Conservation (phyloP, 2,888 invertebrate species). For the Geotrupes spiniger region DNA sequence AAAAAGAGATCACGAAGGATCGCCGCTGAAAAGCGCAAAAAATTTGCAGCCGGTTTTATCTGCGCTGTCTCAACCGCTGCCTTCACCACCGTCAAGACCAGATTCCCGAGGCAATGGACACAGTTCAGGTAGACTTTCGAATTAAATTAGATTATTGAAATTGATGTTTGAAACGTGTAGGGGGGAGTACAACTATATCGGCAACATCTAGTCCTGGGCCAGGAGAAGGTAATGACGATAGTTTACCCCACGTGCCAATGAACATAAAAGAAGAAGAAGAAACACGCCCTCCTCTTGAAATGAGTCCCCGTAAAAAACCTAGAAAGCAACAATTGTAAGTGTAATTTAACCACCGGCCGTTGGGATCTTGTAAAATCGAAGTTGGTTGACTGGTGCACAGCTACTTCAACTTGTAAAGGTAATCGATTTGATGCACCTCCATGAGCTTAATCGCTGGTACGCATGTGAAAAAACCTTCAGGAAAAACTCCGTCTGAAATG, state of each 20-base stretch:
- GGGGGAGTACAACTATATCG: conserved; percentile 83
- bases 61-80: conserved; percentile 32
- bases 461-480: no score
- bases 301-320: conserved; percentile 87
- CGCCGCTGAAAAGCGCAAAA: conserved; percentile 64
- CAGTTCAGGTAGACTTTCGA: conserved; percentile 48
- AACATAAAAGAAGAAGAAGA: conserved; percentile 47
- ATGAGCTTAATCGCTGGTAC: no score
- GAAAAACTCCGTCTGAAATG: no score
- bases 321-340: conserved; percentile 84
- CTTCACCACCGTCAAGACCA: conserved; percentile 47
- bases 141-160: not conserved
- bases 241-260: conserved; percentile 41
- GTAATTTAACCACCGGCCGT: no score
- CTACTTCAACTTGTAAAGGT: no score
- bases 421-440: no score
- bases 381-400: no score
- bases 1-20: conserved; percentile 80
- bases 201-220: conserved; percentile 77
- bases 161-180: conserved; percentile 33
- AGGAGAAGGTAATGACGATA: conserved; percentile 58
- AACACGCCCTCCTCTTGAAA: conserved; percentile 57
- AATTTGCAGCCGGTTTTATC: conserved; percentile 54
- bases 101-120: conserved; percentile 49
- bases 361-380: no score